phyloP scores from a whole-genome alignment of 2,797 vertebrate species.

The Leucoraja ocellata region DNA sequence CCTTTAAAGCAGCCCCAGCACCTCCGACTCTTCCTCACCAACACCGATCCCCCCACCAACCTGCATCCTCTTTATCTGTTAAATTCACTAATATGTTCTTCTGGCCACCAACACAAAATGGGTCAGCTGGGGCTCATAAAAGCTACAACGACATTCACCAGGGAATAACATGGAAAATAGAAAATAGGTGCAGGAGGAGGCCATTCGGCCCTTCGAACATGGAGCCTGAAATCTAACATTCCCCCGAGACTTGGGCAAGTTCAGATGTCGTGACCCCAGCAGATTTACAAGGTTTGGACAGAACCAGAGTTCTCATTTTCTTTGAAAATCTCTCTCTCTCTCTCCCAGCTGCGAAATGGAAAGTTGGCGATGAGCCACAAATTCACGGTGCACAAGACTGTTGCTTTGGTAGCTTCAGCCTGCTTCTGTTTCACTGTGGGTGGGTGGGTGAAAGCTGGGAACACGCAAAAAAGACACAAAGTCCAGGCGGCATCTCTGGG shows the following conservation, averaged over 20 bases:
- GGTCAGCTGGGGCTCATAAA: background rate
- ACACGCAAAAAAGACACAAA: no score
- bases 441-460: no score
- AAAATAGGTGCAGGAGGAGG: no score
- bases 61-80: background rate
- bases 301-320: slow-evolving; percentile 5
- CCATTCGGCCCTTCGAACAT: background rate
- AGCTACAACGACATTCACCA: background rate
- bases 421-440: background rate
- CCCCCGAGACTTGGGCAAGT: background rate
- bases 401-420: background rate
- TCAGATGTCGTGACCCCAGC: background rate
- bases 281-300: background rate
- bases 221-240: background rate
- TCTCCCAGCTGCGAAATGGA: slow-evolving; percentile 12
- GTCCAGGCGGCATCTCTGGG: no score
- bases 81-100: background rate
- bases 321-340: background rate
- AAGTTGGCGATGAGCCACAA: background rate
- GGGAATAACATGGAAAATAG: background rate
- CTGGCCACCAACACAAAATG: background rate
- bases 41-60: no score
- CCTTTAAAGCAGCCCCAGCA: no score
- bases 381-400: background rate
- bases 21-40: no score